Base-by-base conservation (phyloP, 2,113 vertebrate species). In the Odontesthes bonariensis region DNA sequence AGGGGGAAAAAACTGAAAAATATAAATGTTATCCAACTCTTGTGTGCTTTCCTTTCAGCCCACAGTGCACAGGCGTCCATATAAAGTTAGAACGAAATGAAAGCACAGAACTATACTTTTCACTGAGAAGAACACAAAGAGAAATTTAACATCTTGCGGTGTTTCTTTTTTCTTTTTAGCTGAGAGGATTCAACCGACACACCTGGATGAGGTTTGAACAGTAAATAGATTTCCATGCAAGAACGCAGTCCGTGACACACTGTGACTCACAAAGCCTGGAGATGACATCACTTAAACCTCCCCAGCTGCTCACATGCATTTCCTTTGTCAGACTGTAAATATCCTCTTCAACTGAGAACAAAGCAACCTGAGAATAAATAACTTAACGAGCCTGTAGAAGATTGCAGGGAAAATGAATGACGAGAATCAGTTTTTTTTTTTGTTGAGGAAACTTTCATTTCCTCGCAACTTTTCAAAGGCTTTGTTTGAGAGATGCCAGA, bases 191-290 rank as follows among this genome's bases (percentile, higher is more conserved):
- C 54, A 82, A 31, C 16, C 63, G n/a, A 1, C 13, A 57, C 85
- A 90, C 79, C 84, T 89, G 89, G 58, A 62, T 19, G 66, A 68
- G 67, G 63, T 49, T 74, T 64, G 40, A 0, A 47, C 62, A 70
- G 42, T 55, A 69, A 56, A 66, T 32, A 66, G 58, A 75, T 74
- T 58, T 77, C 20, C 22, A 7, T 35, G 19, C 31, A 53, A 22
- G 19, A 54, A 38, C 3, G 63, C 72, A 62, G 16, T 56, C 52
- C 58, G 31, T 53, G 7, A 55, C 61, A 57, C 32, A 35, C 38
- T 38, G 44, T 81, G 70, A 85, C 62, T 86, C 69, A 86, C 53
- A 73, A 64, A 81, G 59, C 57, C 42, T 60, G 35, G 47, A 83
- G 75, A 51, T 75, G 44, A 88, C 80, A 60, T 69, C 19, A 56